Base-by-base conservation (phyloP, 2,797 vertebrate species). In the Rousettus madagascariensis region DNA sequence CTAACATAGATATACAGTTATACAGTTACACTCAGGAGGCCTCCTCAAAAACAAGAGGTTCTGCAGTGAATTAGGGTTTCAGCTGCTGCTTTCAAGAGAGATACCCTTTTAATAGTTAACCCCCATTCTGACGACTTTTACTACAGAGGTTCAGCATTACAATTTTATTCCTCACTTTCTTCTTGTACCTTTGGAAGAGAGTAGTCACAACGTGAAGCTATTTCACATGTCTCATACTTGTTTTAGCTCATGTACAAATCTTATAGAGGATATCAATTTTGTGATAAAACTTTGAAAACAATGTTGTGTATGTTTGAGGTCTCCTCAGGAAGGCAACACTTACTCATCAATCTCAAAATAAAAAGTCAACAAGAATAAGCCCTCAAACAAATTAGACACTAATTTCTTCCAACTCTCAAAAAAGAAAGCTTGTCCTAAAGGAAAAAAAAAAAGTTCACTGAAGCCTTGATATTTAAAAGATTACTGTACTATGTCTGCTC, bases 341-440 rank as follows among this genome's bases (percentile, higher is more conserved):
- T 96, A 96, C 88, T 96, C 96, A 96, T 91, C 28, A 19, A 89
- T 87, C 95, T 97, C 91, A 95, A 69, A 59, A 88, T 68, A 88
- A 94, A 95, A 91, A 65, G 33, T 95, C 94, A 95, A 94, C 93
- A 95, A 55, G 43, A 96, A 71, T 94, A 94, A 96, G 49, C 65
- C 85, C 69, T 91, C 66, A 93, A 93, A 84, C 65, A 96, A 94
- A 83, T 72, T 78, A 92, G 43, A 91, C 72, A 88, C 49, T 77
- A 24, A 94, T 80, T 90, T 84, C 68, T 95, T 91, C 94, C 91
- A 86, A 92, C 74, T 84, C 53, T 63, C 65, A 49, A 77, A 90
- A 92, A 24, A 89, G 46, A 69, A 94, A 88, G 49, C 36, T 15
- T 53, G 11, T 53, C 49, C 65, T 74, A 28, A 92, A 85, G 74